These are phyloP conservation scores for Panagrolaimus sp. DNA, from an alignment of 1,140 invertebrate genomes.

Conservation along the genomic window DNA sequence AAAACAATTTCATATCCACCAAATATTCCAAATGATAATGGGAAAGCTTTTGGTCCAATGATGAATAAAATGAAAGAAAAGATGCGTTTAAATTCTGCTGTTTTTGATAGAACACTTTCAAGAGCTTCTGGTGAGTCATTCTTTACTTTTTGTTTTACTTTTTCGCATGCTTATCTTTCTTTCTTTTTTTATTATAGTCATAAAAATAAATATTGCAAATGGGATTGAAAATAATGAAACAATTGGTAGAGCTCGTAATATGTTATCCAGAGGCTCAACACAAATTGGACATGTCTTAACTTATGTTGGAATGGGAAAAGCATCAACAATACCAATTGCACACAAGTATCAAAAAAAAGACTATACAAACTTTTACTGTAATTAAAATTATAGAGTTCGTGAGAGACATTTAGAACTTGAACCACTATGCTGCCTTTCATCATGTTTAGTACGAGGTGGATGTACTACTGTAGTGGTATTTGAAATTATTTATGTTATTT, in stretches of 20 bases:
- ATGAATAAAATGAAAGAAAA: conserved; percentile 13
- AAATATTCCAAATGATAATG: not conserved
- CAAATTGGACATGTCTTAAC: not conserved
- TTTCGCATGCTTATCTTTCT: no score
- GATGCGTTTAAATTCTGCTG: conserved; percentile 1
- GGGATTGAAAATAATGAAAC: not conserved
- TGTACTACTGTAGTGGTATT: conserved; percentile 14
- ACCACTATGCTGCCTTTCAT: conserved; percentile 21
- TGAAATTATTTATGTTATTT: conserved; percentile 14
- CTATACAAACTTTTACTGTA: not conserved
- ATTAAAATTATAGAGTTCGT: conserved; percentile 8
- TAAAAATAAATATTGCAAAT: not conserved
- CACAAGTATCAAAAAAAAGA: not conserved
- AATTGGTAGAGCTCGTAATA: not conserved
- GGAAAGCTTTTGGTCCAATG: not conserved
- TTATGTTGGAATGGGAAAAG: not conserved
- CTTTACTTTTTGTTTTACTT: no score
- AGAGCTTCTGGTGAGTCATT: not conserved
- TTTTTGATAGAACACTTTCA: not conserved
- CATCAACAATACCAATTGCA: not conserved
- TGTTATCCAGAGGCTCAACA: not conserved
- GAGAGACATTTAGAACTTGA: conserved; percentile 15
- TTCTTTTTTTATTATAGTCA: not conserved
- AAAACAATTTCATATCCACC: conserved; percentile 9
- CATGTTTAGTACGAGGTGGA: conserved; percentile 15